Base-by-base conservation (phyloP, 2,888 invertebrate species). In the Tetanocera ferruginea region DNA sequence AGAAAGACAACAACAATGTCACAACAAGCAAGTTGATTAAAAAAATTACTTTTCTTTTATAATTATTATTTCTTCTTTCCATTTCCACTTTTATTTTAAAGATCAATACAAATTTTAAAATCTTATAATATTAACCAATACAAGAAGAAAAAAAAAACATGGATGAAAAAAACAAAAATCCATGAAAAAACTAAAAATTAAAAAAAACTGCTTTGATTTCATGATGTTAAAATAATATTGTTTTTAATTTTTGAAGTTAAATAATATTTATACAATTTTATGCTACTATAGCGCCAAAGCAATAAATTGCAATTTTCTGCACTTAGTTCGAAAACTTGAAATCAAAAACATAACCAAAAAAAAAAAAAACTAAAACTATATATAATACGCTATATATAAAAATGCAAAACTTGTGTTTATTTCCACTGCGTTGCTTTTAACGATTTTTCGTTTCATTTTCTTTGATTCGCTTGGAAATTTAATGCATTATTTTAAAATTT, bases 11-110 rank as follows among this genome's bases (percentile, higher is more conserved):
- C 62, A 28, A n/a, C 55, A n/a, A n/a, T n/a, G 55, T 66, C 31
- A 77, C 66, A 77, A 62, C 71, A 77, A 78, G 80, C 80, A 80
- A 80, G 80, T 80, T 80, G 37, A 76, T 73, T 51, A 73, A 64
- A 75, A 67, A 34, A 25, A 37, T 43, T 25, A 72, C 57, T 73
- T 43, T 73, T 49, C 25, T 55, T 52, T 31, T 55, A 52, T 57
- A 43, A 14, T 75, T 73, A 37, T 72, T 66, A 66, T 66, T 75
- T 52, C 51, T 34, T n/a, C 66, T 66, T 34, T n/a, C 28, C 43
- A 62, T 34, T 62, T 62, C 43, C n/a, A 60, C 43, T 51, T 37
- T 25, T 28, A 62, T 49, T 43, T 43, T 62, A 43, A 23, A 60
- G 49, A 0, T 43, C 25, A 43, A 62, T n/a, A 17, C 17, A 49